These are phyloP conservation scores for Drosophila melanica DNA, from an alignment of 1,140 invertebrate species.

Conservation along the genomic window DNA sequence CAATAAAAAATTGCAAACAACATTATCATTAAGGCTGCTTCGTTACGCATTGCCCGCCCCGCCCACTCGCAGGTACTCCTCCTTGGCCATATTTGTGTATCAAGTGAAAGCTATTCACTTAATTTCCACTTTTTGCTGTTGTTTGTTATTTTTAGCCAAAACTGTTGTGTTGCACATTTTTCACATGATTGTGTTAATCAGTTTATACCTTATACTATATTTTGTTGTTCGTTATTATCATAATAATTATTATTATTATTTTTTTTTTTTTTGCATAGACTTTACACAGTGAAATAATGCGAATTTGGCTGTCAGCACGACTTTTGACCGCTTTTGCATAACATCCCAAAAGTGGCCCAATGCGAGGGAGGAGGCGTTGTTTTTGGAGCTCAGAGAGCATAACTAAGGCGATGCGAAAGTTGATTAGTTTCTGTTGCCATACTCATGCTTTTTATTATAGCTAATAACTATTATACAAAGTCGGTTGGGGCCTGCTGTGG, in stretches of 20 bases:
- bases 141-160: conserved; percentile 60
- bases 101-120: conserved; percentile 75
- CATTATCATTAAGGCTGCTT: conserved; percentile 38
- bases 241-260: no score
- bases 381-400: conserved; percentile 36
- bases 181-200: conserved; percentile 77
- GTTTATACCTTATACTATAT: conserved; percentile 33
- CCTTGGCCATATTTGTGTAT: conserved; percentile 66
- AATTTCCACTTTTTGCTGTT: conserved; percentile 63
- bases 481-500: conserved; percentile 23
- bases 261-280: conserved; percentile 7
- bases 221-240: background rate
- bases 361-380: conserved; percentile 21
- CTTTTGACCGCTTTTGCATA: conserved; percentile 67
- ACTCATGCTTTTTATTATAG: conserved; percentile 17
- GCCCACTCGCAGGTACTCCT: conserved; percentile 30
- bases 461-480: conserved; percentile 34
- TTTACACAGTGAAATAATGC: conserved; percentile 43
- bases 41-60: conserved; percentile 66
- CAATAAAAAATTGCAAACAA: conserved; percentile 29
- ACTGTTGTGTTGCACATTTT: conserved; percentile 63
- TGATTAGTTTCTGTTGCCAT: conserved; percentile 26
- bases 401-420: conserved; percentile 33
- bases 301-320: conserved; percentile 47
- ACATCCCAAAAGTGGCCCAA: conserved; percentile 20